These are phyloP conservation scores for Empidonax alnorum DNA, from an alignment of 2,113 vertebrate genomes.

Conservation along the genomic window DNA sequence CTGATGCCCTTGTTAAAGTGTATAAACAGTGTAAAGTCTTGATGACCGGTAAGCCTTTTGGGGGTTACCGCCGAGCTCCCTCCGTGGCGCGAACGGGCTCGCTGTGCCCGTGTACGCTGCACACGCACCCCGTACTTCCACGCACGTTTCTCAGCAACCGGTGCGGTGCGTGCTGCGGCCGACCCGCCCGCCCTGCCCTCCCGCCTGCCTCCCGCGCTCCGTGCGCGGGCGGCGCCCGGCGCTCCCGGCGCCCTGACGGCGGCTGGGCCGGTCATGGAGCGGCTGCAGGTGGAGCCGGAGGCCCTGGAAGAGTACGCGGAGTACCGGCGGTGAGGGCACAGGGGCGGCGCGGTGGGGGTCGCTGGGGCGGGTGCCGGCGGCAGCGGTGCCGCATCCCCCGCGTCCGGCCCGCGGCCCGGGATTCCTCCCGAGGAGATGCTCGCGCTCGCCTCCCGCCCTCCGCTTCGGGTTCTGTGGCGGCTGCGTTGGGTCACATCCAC, in stretches of 20 bases:
- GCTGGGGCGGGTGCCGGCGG: neutral
- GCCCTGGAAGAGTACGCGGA: slow-evolving; percentile 85
- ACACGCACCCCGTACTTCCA: rapidly evolving
- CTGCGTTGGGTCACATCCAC: rapidly evolving
- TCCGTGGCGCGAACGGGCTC: neutral
- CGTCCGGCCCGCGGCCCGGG: neutral
- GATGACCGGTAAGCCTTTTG: neutral
- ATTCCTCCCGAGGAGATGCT: neutral
- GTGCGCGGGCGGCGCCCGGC: neutral
- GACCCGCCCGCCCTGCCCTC: neutral
- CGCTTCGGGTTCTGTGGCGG: neutral
- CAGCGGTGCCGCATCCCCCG: neutral
- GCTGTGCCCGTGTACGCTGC: neutral
- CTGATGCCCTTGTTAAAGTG: neutral
- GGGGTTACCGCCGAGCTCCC: neutral
- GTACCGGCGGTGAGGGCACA: slow-evolving; percentile 81
- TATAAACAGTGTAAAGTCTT: neutral
- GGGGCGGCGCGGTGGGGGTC: neutral
- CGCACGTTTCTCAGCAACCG: rapidly evolving
- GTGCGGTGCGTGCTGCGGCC: neutral
- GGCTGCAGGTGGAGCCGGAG: slow-evolving; percentile 42
- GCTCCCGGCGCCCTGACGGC: neutral
- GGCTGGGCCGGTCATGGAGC: slow-evolving; percentile 54
- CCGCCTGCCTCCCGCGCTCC: too few species aligned
- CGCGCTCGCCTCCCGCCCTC: too few species aligned